Evolutionary conservation across 2,797 vertebrate species (phyloP).

Genomic region (Gallinago solitaria): DNA sequence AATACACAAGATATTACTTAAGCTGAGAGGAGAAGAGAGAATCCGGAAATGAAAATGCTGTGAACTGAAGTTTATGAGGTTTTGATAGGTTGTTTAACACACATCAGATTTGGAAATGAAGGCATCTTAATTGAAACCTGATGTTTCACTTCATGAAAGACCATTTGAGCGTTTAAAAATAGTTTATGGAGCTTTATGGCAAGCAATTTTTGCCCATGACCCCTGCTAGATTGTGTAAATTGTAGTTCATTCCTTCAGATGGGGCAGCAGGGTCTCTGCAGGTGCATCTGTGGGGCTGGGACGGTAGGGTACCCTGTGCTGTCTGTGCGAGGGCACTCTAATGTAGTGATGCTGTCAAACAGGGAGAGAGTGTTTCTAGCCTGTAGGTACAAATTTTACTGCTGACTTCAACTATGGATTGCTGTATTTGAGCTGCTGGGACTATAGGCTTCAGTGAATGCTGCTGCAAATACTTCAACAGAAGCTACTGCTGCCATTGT

Average conservation of each 20-base stretch:
- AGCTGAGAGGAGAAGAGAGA: constrained; percentile 27
- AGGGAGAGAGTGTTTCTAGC: background rate
- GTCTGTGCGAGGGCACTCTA: background rate
- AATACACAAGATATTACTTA: constrained; percentile 34
- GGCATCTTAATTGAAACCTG: constrained; percentile 71
- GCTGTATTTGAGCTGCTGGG: background rate
- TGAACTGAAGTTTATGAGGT: constrained; percentile 62
- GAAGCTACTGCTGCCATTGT: background rate
- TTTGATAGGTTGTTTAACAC: constrained; percentile 70
- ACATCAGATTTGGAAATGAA: constrained; percentile 63
- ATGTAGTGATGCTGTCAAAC: background rate
- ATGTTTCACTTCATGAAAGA: constrained; percentile 53
- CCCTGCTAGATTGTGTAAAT: background rate
- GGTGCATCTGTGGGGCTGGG: constrained; percentile 2
- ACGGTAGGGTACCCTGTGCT: background rate
- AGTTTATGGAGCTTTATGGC: constrained; percentile 52
- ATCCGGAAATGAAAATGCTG: constrained; percentile 61
- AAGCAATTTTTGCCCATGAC: constrained; percentile 33
- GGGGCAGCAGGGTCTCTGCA: background rate
- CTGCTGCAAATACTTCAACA: background rate
- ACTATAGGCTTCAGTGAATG: background rate
- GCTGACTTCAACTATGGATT: background rate
- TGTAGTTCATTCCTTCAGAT: background rate
- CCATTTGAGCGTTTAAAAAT: constrained; percentile 28
- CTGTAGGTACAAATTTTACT: background rate